These are phyloP conservation scores for Gibbula magus DNA, from an alignment of 2,888 invertebrate species.

Conservation along the genomic window DNA sequence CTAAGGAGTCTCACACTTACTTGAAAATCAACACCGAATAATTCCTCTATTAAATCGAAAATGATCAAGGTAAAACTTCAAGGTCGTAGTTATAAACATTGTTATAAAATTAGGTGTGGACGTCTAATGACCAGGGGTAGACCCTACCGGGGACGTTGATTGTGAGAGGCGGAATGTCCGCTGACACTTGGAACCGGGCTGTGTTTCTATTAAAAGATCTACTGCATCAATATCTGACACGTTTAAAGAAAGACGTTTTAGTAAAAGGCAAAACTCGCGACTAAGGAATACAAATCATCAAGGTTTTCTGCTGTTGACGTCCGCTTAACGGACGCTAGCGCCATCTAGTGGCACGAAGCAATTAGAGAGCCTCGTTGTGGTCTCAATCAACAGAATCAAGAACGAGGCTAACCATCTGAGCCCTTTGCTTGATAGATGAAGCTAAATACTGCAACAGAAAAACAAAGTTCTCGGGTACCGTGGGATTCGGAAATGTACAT, in stretches of 20 bases:
- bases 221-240: not conserved
- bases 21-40: too few relatives aligned
- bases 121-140: too few relatives aligned
- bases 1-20: too few relatives aligned
- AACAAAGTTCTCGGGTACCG: not conserved
- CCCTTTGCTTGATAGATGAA: not conserved
- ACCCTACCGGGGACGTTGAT: too few relatives aligned
- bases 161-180: not conserved
- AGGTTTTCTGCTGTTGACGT: not conserved
- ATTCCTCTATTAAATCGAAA: too few relatives aligned
- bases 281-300: not conserved
- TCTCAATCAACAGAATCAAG: not conserved
- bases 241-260: not conserved
- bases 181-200: not conserved
- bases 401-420: not conserved
- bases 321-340: not conserved
- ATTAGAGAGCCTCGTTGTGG: not conserved
- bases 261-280: not conserved
- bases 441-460: not conserved
- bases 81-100: too few relatives aligned
- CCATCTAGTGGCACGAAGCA: not conserved
- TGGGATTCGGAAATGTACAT: not conserved
- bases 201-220: not conserved
- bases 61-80: too few relatives aligned
- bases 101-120: too few relatives aligned